Percentiles rank a stretch among this genome's conserved stretches.
phyloP scores from a whole-genome alignment of 2,888 invertebrate species.

The Syrista parreyssii region DNA sequence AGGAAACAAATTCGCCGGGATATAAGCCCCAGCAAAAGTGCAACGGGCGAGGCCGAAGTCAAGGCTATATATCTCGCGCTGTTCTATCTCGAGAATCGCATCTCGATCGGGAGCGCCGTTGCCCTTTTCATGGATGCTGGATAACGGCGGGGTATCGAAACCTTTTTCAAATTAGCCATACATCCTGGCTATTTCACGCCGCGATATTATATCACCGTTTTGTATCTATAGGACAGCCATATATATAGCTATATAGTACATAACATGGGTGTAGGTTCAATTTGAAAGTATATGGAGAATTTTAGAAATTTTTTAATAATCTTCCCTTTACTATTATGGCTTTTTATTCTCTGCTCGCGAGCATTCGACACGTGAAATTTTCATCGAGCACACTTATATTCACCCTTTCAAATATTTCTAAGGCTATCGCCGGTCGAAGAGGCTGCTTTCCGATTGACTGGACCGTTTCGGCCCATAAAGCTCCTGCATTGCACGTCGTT shows the following conservation, averaged over 20 bases:
- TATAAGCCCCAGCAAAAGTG: neutral
- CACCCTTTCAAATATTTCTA: constrained; percentile 12
- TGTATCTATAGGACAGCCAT: too few relatives aligned
- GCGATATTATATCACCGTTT: neutral
- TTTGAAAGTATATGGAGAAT: neutral
- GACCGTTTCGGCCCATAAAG: constrained; percentile 43
- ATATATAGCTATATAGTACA: neutral
- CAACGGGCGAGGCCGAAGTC: constrained; percentile 1
- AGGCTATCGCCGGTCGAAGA: constrained; percentile 19
- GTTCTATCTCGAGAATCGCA: neutral
- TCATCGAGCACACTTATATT: neutral
- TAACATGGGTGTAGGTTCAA: neutral
- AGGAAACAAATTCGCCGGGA: constrained; percentile 30
- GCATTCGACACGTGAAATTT: neutral
- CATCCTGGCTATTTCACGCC: neutral
- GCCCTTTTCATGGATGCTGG: neutral
- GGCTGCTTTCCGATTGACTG: constrained; percentile 42
- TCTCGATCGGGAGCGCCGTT: neutral
- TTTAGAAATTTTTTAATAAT: neutral
- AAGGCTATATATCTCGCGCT: neutral
- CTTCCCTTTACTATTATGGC: neutral
- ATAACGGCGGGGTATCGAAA: neutral
- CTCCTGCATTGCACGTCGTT: constrained; percentile 15
- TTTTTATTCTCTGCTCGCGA: neutral
- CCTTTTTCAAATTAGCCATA: constrained; percentile 7